A percentile compares a stretch with the other conserved stretches of the same genome.
Conservation (phyloP, 2,888 invertebrate species). For the Brenthis hecate region DNA sequence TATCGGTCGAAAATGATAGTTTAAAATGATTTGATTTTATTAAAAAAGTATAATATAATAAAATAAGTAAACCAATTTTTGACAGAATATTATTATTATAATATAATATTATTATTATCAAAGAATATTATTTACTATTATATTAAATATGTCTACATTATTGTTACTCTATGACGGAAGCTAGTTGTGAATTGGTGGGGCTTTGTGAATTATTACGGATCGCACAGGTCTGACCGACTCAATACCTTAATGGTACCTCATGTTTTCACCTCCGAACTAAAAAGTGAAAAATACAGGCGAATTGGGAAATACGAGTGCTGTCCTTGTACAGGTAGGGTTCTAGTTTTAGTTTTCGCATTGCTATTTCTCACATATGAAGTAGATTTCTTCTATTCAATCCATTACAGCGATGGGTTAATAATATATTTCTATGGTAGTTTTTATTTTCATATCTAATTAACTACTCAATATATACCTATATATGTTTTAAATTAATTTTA, state of each 20-base stretch:
- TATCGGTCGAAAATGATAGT: no score
- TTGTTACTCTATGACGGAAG: slow-evolving; percentile 31
- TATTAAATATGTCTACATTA: neutral
- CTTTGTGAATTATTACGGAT: slow-evolving; percentile 80
- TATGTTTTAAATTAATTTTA: no score
- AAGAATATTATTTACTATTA: no score
- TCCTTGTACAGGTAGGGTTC: slow-evolving; percentile 24
- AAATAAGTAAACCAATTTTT: no score
- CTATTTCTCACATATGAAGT: neutral
- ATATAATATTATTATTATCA: no score
- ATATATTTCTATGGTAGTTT: no score
- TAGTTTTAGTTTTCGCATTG: slow-evolving; percentile 3
- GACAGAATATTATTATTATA: no score
- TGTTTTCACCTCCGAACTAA: slow-evolving; percentile 66
- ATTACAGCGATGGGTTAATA: neutral
- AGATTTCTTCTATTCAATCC: slow-evolving; percentile 3
- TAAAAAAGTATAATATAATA: no score
- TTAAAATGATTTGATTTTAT: no score
- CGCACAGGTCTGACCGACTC: slow-evolving; percentile 58
- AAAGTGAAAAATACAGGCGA: slow-evolving; percentile 63
- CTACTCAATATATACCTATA: no score
- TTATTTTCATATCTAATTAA: no score
- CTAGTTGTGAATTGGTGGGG: slow-evolving; percentile 45
- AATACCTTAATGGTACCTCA: slow-evolving; percentile 73
- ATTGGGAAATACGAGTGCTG: slow-evolving; percentile 47